These are phyloP conservation scores for Corythornis vintsioides DNA, from an alignment of 2,113 vertebrate species.

Conservation along the genomic window DNA sequence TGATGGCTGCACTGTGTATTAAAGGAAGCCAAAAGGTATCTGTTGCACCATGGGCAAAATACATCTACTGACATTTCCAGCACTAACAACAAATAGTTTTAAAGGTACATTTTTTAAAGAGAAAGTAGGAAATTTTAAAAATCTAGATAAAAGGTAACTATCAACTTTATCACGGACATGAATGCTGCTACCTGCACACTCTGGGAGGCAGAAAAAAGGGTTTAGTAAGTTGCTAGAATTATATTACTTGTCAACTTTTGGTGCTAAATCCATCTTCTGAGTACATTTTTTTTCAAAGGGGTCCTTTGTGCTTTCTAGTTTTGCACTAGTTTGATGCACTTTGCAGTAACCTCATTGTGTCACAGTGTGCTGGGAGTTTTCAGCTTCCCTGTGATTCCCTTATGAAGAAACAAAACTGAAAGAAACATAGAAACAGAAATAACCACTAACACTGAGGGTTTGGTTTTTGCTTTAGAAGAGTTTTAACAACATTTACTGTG, in stretches of 20 bases:
- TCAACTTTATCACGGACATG: not conserved
- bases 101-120: not conserved
- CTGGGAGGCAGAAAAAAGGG: not conserved
- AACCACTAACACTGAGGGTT: not conserved
- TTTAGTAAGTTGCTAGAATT: not conserved
- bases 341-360: not conserved
- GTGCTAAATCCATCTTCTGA: not conserved
- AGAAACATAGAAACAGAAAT: not conserved
- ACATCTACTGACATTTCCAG: not conserved
- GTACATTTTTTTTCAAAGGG: not conserved
- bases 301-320: not conserved
- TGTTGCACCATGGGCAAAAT: not conserved
- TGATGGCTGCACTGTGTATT: not conserved
- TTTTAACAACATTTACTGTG: not conserved
- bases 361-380: not conserved
- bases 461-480: not conserved
- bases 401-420: not conserved
- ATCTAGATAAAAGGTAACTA: not conserved
- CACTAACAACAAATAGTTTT: not conserved
- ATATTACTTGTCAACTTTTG: not conserved
- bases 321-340: not conserved
- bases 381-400: not conserved
- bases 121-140: not conserved
- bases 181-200: not conserved
- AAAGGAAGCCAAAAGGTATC: not conserved